These are phyloP conservation scores for Chloroclysta siterata DNA, from an alignment of 2,888 invertebrate genomes.

Conservation along the genomic window DNA sequence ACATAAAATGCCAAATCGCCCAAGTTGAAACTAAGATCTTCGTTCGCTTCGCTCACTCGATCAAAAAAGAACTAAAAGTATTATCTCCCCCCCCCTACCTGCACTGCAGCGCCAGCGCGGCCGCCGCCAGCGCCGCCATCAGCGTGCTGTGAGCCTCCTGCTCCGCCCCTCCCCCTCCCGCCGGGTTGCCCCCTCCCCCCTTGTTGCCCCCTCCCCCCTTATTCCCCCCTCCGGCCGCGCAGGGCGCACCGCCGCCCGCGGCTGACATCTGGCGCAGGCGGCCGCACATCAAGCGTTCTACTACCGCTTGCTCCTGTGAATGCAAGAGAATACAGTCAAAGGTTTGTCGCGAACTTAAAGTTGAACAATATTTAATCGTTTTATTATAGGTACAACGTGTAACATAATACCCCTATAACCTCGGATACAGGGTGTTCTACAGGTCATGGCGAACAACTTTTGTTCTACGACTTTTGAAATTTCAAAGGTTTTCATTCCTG, in stretches of 20 bases:
- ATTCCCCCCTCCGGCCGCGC: constrained; percentile 36
- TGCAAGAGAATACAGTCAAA: background rate
- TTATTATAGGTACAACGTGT: no score
- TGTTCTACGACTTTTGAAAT: no score
- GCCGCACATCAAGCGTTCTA: constrained; percentile 69
- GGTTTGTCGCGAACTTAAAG: no score
- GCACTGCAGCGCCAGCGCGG: constrained; percentile 67
- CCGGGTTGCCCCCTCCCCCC: constrained; percentile 37
- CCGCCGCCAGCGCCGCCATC: constrained; percentile 67
- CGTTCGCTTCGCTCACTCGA: no score
- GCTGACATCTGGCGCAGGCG: constrained; percentile 47
- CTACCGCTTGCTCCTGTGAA: constrained; percentile 70
- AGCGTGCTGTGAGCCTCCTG: constrained; percentile 54
- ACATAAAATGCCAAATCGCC: no score
- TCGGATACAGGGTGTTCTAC: no score
- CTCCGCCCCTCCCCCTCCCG: constrained; percentile 35
- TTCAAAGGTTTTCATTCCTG: no score
- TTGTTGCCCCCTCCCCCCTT: constrained; percentile 27
- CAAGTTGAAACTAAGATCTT: no score
- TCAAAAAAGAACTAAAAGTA: no score
- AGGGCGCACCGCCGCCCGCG: constrained; percentile 31
- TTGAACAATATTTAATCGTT: no score
- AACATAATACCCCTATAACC: no score
- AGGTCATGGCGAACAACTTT: no score
- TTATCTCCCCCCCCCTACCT: constrained; percentile 52